phyloP scores from a whole-genome alignment of 2,113 vertebrate species.

The Podarcis raffonei region DNA sequence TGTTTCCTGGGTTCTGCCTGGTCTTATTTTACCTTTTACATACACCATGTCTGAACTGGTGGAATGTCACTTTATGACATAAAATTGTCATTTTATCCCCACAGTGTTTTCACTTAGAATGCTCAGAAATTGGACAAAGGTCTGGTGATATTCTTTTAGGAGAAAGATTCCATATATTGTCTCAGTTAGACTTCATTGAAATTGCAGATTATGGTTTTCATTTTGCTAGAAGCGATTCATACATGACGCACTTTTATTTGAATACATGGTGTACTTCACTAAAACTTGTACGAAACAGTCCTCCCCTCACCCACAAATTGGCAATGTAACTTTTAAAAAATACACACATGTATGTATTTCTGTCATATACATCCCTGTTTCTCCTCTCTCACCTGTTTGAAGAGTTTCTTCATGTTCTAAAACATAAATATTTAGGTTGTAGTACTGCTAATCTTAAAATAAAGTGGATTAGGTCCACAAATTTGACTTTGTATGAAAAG shows the following conservation, averaged over 20 bases:
- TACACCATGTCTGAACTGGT: not conserved
- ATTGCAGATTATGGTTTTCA: not conserved
- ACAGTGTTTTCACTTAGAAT: not conserved
- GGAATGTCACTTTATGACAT: too few species aligned
- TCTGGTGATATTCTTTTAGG: not conserved
- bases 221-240: not conserved
- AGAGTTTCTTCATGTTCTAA: not conserved
- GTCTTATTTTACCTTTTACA: not conserved
- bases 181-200: not conserved
- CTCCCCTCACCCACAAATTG: too few species aligned
- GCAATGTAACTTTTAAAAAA: not conserved
- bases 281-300: not conserved
- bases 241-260: not conserved
- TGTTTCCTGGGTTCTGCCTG: not conserved
- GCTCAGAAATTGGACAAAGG: not conserved
- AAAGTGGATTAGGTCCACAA: slow-evolving; percentile 32
- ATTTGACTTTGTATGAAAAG: slow-evolving; percentile 35
- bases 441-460: slow-evolving; percentile 21
- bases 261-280: not conserved
- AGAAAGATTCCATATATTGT: not conserved
- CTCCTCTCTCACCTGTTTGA: not conserved
- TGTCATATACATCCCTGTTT: not conserved
- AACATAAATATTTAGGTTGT: not conserved
- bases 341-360: not conserved
- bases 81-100: not conserved